Evolutionary conservation across 1,140 invertebrate genomes (phyloP).

Genomic region (Heliconius congener): DNA sequence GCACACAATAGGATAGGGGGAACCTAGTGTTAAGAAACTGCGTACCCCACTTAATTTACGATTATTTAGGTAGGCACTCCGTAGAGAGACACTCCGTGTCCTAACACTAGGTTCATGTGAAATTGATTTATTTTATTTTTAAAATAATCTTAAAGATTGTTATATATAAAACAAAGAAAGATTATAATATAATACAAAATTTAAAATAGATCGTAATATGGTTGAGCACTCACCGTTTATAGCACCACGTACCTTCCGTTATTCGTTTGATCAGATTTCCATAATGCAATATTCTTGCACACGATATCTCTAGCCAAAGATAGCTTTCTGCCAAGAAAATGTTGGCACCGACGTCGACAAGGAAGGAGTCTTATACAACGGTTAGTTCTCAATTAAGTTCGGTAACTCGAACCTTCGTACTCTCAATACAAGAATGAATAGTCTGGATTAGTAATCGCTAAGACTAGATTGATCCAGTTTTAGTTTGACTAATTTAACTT

Average conservation of each 20-base stretch:
- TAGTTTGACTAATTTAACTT: neutral
- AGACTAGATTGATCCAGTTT: neutral
- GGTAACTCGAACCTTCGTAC: neutral
- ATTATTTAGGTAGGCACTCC: no score
- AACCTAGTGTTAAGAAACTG: no score
- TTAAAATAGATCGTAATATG: neutral
- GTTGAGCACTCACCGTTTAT: neutral
- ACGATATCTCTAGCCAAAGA: slow-evolving; percentile 33
- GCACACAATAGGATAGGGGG: no score
- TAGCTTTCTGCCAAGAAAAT: slow-evolving; percentile 38
- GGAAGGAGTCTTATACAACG: slow-evolving; percentile 16
- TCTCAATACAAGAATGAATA: slow-evolving; percentile 8
- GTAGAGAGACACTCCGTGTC: no score
- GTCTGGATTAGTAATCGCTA: neutral
- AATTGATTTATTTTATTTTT: no score
- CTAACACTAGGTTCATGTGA: no score
- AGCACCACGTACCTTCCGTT: slow-evolving; percentile 19
- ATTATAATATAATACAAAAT: neutral
- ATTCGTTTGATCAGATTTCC: slow-evolving; percentile 27
- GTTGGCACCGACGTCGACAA: slow-evolving; percentile 30
- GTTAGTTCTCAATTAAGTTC: slow-evolving; percentile 34
- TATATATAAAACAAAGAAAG: neutral
- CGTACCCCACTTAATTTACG: no score
- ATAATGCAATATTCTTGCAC: slow-evolving; percentile 36
- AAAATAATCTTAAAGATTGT: no score